These are phyloP conservation scores for Drosophila subsilvestris DNA, from an alignment of 2,888 invertebrate genomes.

Conservation along the genomic window DNA sequence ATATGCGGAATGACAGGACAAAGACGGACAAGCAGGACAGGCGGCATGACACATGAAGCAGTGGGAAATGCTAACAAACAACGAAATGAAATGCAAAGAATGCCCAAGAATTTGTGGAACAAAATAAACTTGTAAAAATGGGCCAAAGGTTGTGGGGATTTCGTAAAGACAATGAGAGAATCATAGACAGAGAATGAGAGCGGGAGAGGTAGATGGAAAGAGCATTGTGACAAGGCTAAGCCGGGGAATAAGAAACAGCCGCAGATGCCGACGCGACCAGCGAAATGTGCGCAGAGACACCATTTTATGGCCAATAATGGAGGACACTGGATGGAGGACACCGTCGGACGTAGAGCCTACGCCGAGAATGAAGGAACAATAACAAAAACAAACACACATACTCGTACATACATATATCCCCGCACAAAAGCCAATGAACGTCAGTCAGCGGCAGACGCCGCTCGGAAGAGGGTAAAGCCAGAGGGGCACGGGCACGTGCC, in stretches of 20 bases:
- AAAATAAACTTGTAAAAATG: conserved; percentile 71
- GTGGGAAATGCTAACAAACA: conserved; percentile 38
- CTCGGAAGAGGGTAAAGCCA: conserved; percentile 16
- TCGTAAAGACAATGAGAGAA: conserved; percentile 12
- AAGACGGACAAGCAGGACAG: conserved; percentile 14
- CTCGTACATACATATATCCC: conserved; percentile 1
- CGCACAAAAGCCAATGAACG: conserved; percentile 72
- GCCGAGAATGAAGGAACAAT: conserved; percentile 67
- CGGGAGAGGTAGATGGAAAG: background rate
- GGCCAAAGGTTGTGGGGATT: conserved; percentile 24
- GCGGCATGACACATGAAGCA: conserved; percentile 11
- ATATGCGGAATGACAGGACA: conserved; percentile 8
- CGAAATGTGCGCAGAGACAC: conserved; percentile 70
- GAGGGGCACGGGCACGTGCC: conserved; percentile 25
- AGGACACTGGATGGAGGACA: conserved; percentile 49
- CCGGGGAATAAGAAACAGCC: conserved; percentile 39
- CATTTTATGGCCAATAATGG: conserved; percentile 63
- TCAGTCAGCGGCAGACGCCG: conserved; percentile 48
- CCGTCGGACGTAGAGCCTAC: conserved; percentile 40
- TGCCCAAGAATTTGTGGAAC: conserved; percentile 60
- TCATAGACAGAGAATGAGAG: background rate
- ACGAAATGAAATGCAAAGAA: conserved; percentile 42
- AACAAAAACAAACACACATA: conserved; percentile 70
- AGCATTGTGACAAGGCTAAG: conserved; percentile 15
- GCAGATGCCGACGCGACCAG: conserved; percentile 59